Base-by-base conservation (phyloP, 1,140 invertebrate species). In the Lasioglossum albipes region DNA sequence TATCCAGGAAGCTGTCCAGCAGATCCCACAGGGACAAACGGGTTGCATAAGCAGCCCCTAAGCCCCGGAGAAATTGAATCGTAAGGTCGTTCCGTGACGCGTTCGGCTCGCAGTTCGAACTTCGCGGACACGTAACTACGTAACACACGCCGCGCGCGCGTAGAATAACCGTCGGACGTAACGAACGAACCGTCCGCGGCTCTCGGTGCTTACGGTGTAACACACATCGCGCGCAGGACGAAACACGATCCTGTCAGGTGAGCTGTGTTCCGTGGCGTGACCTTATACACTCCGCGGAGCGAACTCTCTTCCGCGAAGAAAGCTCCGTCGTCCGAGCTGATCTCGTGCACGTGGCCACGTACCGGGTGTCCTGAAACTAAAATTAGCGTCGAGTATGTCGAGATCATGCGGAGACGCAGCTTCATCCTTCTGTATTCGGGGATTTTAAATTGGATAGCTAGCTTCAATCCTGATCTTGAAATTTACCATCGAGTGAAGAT, bases 241-340 rank as follows among this genome's bases (percentile, higher is more conserved):
- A 82, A 82, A 82, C 75, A 78, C 75, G 75, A 82, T 71, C 75
- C 69, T 73, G 75, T 82, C 80, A 82, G 80, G 75, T 82, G 80
- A 82, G 75, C 75, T 45, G 31, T 68, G 69, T 61, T 65, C 27
- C 64, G 20, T 31, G 52, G 59, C 54, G 75, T 78, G 80, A 82
- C 80, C 80, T 78, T 78, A 67, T 82, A 68, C 62, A 78, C 69
- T 61, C 41, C n/a, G 18, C 64, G 54, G 22, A 73, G 61, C 54
- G 68, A 79, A 54, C 65, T 57, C 65, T 74, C 70, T 82, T 79
- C 76, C 64, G 76, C 57, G 61, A 79, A 79, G 78, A 79, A 79
- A 79, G 78, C 78, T 67, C 9, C 49, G 18, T 36, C 7, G 67
- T 65, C 20, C 67, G 31, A 10, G 67, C 20, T 10, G 76, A 72